phyloP scores from a whole-genome alignment of 1,140 invertebrate species.

The Bombus superbus region DNA sequence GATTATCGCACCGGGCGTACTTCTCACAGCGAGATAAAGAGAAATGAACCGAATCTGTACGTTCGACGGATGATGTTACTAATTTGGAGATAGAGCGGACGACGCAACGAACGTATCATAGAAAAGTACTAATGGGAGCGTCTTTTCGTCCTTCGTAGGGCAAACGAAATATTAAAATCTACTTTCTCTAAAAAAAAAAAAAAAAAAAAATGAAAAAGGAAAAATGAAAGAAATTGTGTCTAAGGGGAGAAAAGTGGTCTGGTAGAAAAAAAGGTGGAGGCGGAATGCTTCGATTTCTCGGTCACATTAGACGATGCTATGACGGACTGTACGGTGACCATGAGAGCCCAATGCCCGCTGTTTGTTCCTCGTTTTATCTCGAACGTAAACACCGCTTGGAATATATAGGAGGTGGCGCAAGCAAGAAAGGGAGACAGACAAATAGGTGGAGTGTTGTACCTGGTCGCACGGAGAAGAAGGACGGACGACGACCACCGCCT shows the following conservation, averaged over 20 bases:
- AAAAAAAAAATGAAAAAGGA: not conserved
- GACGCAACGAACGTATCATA: not conserved
- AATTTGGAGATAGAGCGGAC: not conserved
- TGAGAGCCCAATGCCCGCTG: slow-evolving; percentile 77
- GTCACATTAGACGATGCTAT: slow-evolving; percentile 57
- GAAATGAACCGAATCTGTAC: not conserved
- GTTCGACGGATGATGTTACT: not conserved
- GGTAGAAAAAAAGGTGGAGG: too few relatives aligned
- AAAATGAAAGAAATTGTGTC: too few relatives aligned
- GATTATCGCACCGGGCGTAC: not conserved
- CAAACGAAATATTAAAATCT: not conserved
- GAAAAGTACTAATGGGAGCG: not conserved
- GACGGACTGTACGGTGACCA: slow-evolving; percentile 68
- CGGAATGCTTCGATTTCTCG: slow-evolving; percentile 27
- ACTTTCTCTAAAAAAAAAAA: not conserved
- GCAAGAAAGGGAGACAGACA: slow-evolving; percentile 35
- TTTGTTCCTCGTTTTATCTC: slow-evolving; percentile 80
- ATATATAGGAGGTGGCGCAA: slow-evolving; percentile 70
- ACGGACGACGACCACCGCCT: slow-evolving; percentile 47
- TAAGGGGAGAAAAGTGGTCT: not conserved
- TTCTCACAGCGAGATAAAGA: not conserved
- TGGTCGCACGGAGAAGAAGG: slow-evolving; percentile 42
- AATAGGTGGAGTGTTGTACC: slow-evolving; percentile 51
- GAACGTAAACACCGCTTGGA: slow-evolving; percentile 77
- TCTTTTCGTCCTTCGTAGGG: not conserved